Base-by-base conservation (phyloP, 2,888 invertebrate genomes). In the Scaptodrosophila latifasciaeformis region DNA sequence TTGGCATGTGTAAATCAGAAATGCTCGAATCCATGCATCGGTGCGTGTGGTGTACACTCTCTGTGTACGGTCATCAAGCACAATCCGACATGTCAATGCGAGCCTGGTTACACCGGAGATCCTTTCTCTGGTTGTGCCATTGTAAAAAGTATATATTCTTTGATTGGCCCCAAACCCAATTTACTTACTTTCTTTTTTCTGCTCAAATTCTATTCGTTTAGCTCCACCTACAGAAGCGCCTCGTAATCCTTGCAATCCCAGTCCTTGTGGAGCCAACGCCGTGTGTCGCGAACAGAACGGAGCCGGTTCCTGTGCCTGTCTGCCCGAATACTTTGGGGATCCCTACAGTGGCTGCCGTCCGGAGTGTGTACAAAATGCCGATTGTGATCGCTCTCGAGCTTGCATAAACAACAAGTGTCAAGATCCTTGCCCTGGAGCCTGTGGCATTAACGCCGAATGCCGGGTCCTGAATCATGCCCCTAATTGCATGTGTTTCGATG, bases 221-320 rank as follows among this genome's bases (percentile, higher is more conserved):
- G 86, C 83, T 19, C 59, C 77, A 2, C 82, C 84, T 55, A 84
- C 85, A 66, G 91, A 90, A 82, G 87, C 87, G 79, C 91, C 89
- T 79, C 89, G 87, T 83, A 90, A 92, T 82, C 93, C 93, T 65
- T 94, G 94, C 86, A 90, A 90, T 85, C 92, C 93, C 68, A 91
- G 91, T 65, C 93, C 93, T 47, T 94, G 94, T 85, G 94, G 94
- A 65, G 88, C 92, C 53, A 94, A 94, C 86, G 92, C 94, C 46
- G 86, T 92, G 62, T 95, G 95, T 86, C 90, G 90, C 78, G 92
- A 92, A 87, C 88, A 89, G 71, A 91, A 91, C 82, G 91, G 91
- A 81, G 92, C 91, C 67, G 93, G 92, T 75, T 91, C 93, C 65
- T 94, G 94, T 86, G 88, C 90, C 70, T 94, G 94, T 85, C 85